Evolutionary conservation across 1,140 invertebrate species (phyloP).

Genomic region (Drosophila triauraria): DNA sequence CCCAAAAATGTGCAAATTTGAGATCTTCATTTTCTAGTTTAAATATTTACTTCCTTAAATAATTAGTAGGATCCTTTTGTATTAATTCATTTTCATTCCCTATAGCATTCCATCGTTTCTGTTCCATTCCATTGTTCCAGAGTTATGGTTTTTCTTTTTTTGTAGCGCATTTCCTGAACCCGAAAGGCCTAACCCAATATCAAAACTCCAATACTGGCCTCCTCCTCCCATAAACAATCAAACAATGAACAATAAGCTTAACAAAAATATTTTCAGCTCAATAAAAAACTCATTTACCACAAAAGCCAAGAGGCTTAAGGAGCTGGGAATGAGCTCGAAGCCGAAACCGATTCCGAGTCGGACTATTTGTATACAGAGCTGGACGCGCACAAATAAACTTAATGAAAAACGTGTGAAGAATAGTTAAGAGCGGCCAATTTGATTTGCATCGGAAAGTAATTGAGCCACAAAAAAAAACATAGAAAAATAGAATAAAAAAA

Average conservation of each 20-base stretch:
- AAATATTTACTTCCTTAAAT: no score
- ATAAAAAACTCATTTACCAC: conserved; percentile 78
- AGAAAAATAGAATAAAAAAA: not conserved
- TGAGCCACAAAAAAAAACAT: conserved; percentile 65
- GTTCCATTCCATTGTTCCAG: not conserved
- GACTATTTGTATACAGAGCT: conserved; percentile 32
- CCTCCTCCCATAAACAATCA: conserved; percentile 66
- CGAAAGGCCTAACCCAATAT: not conserved
- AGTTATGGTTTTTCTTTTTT: no score
- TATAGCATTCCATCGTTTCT: not conserved
- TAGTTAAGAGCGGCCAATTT: conserved; percentile 81
- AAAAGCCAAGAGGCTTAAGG: conserved; percentile 17
- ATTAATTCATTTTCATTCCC: no score
- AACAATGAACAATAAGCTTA: conserved; percentile 70
- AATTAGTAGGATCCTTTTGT: no score
- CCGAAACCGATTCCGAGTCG: conserved; percentile 5
- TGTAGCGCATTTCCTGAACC: conserved; percentile 4
- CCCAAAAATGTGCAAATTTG: no score
- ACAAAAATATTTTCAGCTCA: conserved; percentile 69
- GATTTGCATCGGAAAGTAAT: conserved; percentile 85
- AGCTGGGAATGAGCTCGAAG: conserved; percentile 17
- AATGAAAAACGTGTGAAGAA: conserved; percentile 84
- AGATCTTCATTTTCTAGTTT: no score
- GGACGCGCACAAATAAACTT: conserved; percentile 46
- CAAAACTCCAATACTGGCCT: conserved; percentile 4